Evolutionary conservation across 2,797 vertebrate species (phyloP).

Genomic region (Sebastes jordani): DNA sequence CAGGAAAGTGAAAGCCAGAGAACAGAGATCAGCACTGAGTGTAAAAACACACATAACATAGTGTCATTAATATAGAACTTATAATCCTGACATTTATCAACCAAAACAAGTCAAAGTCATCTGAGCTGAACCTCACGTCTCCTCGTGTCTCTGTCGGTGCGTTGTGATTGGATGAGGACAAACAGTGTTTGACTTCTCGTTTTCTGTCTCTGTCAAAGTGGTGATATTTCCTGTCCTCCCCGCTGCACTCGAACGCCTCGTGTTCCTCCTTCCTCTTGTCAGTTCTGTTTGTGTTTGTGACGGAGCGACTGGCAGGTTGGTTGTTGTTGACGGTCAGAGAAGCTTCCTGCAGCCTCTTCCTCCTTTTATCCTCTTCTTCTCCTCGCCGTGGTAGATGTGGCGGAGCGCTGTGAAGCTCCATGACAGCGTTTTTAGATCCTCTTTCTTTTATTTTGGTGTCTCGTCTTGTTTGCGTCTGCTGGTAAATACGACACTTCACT

Average conservation of each 20-base stretch:
- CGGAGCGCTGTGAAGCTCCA: constrained; percentile 10
- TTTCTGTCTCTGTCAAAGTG: background rate
- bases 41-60: background rate
- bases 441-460: background rate
- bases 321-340: constrained; percentile 29
- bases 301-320: constrained; percentile 14
- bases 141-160: background rate
- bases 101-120: background rate
- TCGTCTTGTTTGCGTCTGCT: constrained; percentile 19
- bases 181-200: background rate
- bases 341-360: constrained; percentile 1
- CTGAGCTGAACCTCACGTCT: background rate
- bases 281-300: background rate
- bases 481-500: constrained; percentile 1
- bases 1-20: too few relatives aligned
- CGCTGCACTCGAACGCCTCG: background rate
- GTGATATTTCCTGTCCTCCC: background rate
- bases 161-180: background rate
- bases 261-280: constrained; percentile 13
- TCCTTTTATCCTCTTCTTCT: background rate
- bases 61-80: background rate
- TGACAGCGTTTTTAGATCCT: constrained; percentile 20
- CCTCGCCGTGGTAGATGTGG: background rate
- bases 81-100: too few relatives aligned
- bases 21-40: background rate